Evolutionary conservation across 1,140 invertebrate species (phyloP), one percentile per base, ranked within the genome.

Genomic region (Leptoteleia sp.): DNA sequence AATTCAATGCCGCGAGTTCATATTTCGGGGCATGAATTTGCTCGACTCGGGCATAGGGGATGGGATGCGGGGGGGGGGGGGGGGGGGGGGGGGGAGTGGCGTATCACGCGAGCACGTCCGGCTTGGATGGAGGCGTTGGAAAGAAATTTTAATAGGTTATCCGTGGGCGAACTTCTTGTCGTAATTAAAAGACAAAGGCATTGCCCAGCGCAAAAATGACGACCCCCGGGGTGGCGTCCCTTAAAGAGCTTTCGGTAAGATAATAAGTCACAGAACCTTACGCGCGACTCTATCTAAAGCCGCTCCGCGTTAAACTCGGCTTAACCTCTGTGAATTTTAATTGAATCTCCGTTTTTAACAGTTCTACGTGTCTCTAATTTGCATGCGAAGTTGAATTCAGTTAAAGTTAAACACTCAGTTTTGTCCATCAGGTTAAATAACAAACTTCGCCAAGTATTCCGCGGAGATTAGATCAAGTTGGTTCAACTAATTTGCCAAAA

Each of bases 291-390:
- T 59, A 73, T 73, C 64, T 68, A 75, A 79, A 79, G 76, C 70
- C 76, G 64, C 50, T 73, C 52, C 64, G 57, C 76, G 50, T 72
- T 73, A 79, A 79, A 79, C 76, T 79, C 50, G 47, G 76, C 76
- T 79, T 79, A 79, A 79, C 76, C 76, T 73, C 70, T 73, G 62
- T 79, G 76, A 79, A 79, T 79, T 79, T 79, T 73, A 79, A 79
- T 79, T 79, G 76, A 79, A 79, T 79, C 76, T 61, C 62, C 76
- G 76, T 79, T 79, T 72, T 79, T 79, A 79, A 79, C 76, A 68
- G 76, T 79, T 79, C 54, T 67, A 68, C 76, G 76, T 79, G 76
- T 73, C 55, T 73, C 62, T 72, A 72, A 79, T 79, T 79, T 79
- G 62, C 76, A 79, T 79, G 68, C 68, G 62, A 72, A 72, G 76